A percentile compares a stretch with the other conserved stretches of the same genome.
phyloP scores from a whole-genome alignment of 2,797 vertebrate genomes.

The Hypotaenidia okinawae region DNA sequence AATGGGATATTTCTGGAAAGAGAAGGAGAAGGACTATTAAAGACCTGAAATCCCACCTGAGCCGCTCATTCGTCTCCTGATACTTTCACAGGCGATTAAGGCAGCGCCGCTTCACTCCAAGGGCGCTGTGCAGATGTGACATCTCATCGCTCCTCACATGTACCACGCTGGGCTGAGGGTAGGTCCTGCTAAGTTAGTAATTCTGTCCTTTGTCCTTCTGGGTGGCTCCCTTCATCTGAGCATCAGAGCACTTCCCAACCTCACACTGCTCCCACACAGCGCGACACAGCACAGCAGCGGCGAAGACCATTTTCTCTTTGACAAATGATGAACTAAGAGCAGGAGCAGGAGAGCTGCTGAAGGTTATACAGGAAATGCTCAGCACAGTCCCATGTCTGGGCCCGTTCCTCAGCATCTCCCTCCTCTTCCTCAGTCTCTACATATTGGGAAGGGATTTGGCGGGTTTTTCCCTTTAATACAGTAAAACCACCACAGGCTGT shows the following conservation, averaged over 20 bases:
- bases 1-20: slow-evolving; percentile 94
- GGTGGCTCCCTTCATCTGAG: not conserved
- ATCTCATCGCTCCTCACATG: accelerated
- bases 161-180: accelerated
- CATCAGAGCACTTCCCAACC: not conserved
- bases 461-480: not conserved
- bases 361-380: accelerated
- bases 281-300: not conserved
- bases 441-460: not conserved
- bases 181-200: not conserved
- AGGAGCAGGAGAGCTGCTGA: accelerated
- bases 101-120: not conserved
- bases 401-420: not conserved
- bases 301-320: not conserved
- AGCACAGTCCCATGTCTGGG: accelerated
- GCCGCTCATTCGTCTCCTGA: accelerated
- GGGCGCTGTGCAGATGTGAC: not conserved
- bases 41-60: accelerated
- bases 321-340: not conserved
- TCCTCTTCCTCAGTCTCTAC: not conserved
- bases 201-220: not conserved
- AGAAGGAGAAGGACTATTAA: not conserved
- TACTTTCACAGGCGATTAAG: not conserved
- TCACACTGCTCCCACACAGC: not conserved
- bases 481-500: not conserved